Base-by-base conservation (phyloP, 2,113 vertebrate genomes). In the Carlito syrichta region DNA sequence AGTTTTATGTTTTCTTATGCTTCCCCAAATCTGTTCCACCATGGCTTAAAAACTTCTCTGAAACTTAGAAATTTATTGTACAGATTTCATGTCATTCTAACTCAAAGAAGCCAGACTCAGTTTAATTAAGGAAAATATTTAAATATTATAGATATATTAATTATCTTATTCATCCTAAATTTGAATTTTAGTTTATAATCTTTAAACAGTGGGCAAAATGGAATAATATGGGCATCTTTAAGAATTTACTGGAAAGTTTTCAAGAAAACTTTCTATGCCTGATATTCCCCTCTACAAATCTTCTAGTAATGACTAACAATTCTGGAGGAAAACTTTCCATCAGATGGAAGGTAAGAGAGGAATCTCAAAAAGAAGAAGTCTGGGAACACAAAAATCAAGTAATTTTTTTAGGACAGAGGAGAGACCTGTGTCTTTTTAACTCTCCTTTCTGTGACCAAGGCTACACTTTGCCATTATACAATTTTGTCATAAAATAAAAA, bases 1-100 rank as follows among this genome's bases (percentile, higher is more conserved):
- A 30, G 27, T 89, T 95, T 94, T 94, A 77, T 94, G 40, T 69
- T 88, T 52, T 74, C 92, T 97, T 92, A 83, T 52, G 43, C 63
- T 94, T 83, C 86, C 13, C 23, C 63, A 96, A 85, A 97, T 89
- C 56, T 93, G 58, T 97, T 91, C 58, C 66, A 81, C 82, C n/a
- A 32, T 88, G 43, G 56, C 69, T 95, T 76, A 50, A 93, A 93
- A 91, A 82, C 30, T 86, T 71, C 40, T 92, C 74, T 93, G 63
- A 94, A 96, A 63, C 73, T 96, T 91, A 9, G 43, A 84, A 84
- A 43, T 84, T 93, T 73, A 63, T 84, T 73, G 58, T 19, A 10
- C 38, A 79, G 25, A 73, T 6, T 11, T 91, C 22, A n/a, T 76
- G 79, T 71, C 30, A 77, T 86, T 27, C 71, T 94, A 76, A 48